Evolutionary conservation across 2,888 invertebrate genomes (phyloP).

Genomic region (Hipparchia sbordonii): DNA sequence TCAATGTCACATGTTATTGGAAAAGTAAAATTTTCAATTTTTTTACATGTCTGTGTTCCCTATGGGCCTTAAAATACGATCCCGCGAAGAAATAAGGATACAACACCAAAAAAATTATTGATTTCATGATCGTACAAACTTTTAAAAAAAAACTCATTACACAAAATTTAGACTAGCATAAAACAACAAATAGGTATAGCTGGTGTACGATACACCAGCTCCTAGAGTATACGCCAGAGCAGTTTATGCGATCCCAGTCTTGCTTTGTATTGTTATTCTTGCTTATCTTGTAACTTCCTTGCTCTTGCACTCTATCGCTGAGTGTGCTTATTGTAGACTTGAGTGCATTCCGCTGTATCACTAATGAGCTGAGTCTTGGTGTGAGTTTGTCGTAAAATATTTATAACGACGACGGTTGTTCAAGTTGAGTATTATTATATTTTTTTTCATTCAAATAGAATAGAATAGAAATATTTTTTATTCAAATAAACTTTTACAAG

Average conservation of each 20-base stretch:
- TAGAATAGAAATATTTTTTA: too few relatives aligned
- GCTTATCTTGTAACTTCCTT: not conserved
- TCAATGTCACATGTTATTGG: too few relatives aligned
- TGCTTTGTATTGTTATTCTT: not conserved
- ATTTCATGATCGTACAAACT: too few relatives aligned
- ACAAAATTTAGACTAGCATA: not conserved
- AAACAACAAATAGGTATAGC: not conserved
- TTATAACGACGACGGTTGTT: not conserved
- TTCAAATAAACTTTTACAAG: too few relatives aligned
- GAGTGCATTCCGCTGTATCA: conserved; percentile 39
- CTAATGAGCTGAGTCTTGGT: conserved; percentile 24
- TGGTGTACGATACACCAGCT: not conserved
- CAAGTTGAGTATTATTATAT: not conserved
- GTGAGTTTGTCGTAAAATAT: not conserved
- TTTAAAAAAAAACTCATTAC: too few relatives aligned
- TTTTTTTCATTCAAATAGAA: not conserved
- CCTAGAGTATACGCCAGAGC: not conserved
- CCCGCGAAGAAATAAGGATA: too few relatives aligned
- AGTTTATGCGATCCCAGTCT: not conserved
- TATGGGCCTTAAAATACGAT: too few relatives aligned
- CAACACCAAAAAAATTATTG: too few relatives aligned
- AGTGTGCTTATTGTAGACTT: conserved; percentile 27
- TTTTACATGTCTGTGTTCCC: too few relatives aligned
- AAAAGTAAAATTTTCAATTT: too few relatives aligned
- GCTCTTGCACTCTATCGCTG: conserved; percentile 30